These are phyloP conservation scores for Euspilapteryx auroguttella DNA, from an alignment of 2,888 invertebrate genomes.

Conservation along the genomic window DNA sequence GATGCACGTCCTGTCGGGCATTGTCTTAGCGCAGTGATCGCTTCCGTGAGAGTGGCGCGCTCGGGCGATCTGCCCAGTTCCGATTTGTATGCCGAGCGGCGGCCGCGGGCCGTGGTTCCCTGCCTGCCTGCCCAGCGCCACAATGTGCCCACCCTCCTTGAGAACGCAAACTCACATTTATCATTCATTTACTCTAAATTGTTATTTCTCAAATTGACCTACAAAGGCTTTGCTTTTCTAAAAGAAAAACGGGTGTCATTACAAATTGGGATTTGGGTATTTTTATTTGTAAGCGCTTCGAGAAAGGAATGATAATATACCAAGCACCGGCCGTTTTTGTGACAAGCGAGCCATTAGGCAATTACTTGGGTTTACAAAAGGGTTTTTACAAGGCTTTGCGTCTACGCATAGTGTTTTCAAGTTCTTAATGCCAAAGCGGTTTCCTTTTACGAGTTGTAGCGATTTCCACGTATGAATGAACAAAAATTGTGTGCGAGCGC, in stretches of 20 bases:
- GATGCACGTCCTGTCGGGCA: slow-evolving; percentile 53
- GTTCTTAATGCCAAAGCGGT: slow-evolving; percentile 16
- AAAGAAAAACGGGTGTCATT: no score
- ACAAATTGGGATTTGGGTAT: no score
- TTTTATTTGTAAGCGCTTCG: no score
- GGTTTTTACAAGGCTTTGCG: slow-evolving; percentile 13
- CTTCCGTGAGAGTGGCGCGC: slow-evolving; percentile 46
- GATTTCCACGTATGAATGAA: slow-evolving; percentile 49
- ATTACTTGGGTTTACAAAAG: no score
- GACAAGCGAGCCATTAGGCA: no score
- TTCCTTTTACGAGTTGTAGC: slow-evolving; percentile 12
- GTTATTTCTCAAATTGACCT: no score
- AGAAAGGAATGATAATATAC: no score
- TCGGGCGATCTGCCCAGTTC: slow-evolving; percentile 19
- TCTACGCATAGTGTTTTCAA: slow-evolving; percentile 11
- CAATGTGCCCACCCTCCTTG: slow-evolving; percentile 31
- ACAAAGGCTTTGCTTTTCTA: no score
- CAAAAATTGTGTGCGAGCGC: slow-evolving; percentile 20
- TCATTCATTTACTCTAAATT: no score
- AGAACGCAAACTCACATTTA: slow-evolving; percentile 43
- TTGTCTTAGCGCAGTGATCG: slow-evolving; percentile 49
- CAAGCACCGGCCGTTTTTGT: no score
- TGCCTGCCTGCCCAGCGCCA: slow-evolving; percentile 18
- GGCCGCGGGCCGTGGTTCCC: no score
- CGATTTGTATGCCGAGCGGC: slow-evolving; percentile 37